Evolutionary conservation across 2,797 vertebrate genomes (phyloP), one percentile per base, ranked within the genome.

Genomic region (Setipinna tenuifilis): DNA sequence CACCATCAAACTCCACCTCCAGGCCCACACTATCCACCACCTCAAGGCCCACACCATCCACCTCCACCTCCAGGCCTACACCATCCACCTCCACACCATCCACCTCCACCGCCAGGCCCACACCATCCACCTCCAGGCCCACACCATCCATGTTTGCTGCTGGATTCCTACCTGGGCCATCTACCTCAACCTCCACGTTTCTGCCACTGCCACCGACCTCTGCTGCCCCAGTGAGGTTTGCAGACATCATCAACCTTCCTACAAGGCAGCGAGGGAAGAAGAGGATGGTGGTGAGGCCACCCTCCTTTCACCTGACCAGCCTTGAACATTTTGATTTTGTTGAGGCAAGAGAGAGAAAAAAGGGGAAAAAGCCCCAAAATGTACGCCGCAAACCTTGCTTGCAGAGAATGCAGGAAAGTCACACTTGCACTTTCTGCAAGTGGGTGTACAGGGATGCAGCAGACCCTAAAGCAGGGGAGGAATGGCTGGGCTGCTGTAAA

Each of bases 241-340:
- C 61, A 65, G 23, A 65, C 5, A 19, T 65, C 3, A 19, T 25
- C 23, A 25, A 65, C 23, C 17, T 65, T 14, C 61, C 61, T 5
- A 65, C 61, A 65, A 65, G 61, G 61, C 17, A 65, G 61, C 3
- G 61, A 25, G 61, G 61, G 23, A 65, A 65, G 61, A 65, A 65
- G 61, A 5, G 61, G 61, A 65, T 25, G 61, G 61, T 65, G 61
- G 61, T 19, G 61, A 65, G 61, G 61, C 61, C 61, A 65, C 61
- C 61, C 61, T 19, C 17, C 61, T 65, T 19, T 25, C 61, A 65
- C 61, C 61, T 65, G 5, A 65, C 61, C 61, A 65, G 61, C 23
- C 61, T 14, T 19, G 61, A 65, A 19, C 61, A 65, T 25, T 65
- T 65, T 25, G 23, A 65, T 14, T 65, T 65, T 65, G 61, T 65